phyloP scores from a whole-genome alignment of 2,797 vertebrate species.

The Yasuhikotakia modesta region DNA sequence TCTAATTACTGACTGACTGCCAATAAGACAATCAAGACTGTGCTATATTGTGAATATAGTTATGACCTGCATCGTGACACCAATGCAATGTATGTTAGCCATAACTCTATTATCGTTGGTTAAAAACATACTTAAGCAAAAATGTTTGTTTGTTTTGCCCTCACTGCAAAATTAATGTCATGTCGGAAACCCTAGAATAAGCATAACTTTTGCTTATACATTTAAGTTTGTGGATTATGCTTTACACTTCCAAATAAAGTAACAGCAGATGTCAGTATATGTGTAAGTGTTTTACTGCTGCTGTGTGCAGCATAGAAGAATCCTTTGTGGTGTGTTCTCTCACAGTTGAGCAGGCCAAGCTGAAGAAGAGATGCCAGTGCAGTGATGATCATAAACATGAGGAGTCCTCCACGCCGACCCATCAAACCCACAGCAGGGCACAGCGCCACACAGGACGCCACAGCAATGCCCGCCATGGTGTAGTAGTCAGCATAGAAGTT shows the following conservation, averaged over 20 bases:
- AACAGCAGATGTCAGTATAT: neutral
- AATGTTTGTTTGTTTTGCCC: too few species aligned
- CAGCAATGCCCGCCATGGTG: constrained; percentile 89
- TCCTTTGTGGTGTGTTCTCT: constrained; percentile 67
- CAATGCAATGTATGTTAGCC: too few species aligned
- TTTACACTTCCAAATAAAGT: neutral
- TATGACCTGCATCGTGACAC: too few species aligned
- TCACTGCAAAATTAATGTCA: neutral
- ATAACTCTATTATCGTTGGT: too few species aligned
- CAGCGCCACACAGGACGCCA: constrained; percentile 91
- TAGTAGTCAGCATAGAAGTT: constrained; percentile 96
- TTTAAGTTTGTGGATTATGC: neutral
- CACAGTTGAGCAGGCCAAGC: constrained; percentile 92
- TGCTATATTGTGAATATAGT: too few species aligned
- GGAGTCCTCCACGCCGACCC: constrained; percentile 91
- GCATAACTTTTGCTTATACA: neutral
- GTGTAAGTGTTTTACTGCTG: neutral
- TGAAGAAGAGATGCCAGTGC: constrained; percentile 93
- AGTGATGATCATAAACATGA: constrained; percentile 97
- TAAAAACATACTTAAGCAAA: too few species aligned
- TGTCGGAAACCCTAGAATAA: neutral
- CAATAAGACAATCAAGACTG: neutral
- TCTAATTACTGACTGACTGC: too few species aligned
- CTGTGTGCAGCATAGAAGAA: constrained; percentile 3
- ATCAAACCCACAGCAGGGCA: constrained; percentile 89